Evolutionary conservation across 2,797 vertebrate genomes (phyloP), one percentile per base, ranked within the genome.

Genomic region (Enteromius treurensis): DNA sequence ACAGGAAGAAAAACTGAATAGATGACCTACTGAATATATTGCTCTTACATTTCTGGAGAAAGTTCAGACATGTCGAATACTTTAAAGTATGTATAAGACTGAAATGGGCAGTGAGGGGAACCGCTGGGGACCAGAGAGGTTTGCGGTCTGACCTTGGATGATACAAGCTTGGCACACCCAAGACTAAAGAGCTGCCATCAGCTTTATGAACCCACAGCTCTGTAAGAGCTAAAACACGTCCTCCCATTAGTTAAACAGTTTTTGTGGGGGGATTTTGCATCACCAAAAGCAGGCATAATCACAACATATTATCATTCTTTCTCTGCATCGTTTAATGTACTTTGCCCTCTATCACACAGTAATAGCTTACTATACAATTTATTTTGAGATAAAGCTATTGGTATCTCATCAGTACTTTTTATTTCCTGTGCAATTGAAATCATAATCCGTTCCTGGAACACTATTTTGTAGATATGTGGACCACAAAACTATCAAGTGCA

Each of bases 81-180:
- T 75, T 55, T 37, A 55, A 75, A 55, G 32, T 74, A 2, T 53
- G 29, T 34, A 32, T 75, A 37, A 51, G 51, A 75, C 73, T 55
- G 73, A 75, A 55, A 75, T 55, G 51, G 51, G 5, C 32, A 55
- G 73, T 1, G 11, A 75, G 32, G 73, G 32, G 37, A 75, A n/a
- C 51, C 73, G n/a, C 21, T 58, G 73, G 23, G 51, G 49, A 75
- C 51, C 34, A 21, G 32, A 75, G 49, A 58, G 21, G 51, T 55
- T 55, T 75, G 49, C 13, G 32, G 73, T 75, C 13, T 75, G 32
- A 40, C 13, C 51, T 58, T 75, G 73, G 73, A 75, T 23, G 73
- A 40, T 8, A n/a, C 32, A 58, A 14, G 32, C 0, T 7, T 75
- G 73, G 51, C 73, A 75, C 49, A 75, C 51, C 73, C 73, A 75